A percentile compares a stretch with the other conserved stretches of the same genome.
These are phyloP conservation scores for Bombus consobrinus DNA, from an alignment of 1,140 invertebrate species.

Conservation along the genomic window DNA sequence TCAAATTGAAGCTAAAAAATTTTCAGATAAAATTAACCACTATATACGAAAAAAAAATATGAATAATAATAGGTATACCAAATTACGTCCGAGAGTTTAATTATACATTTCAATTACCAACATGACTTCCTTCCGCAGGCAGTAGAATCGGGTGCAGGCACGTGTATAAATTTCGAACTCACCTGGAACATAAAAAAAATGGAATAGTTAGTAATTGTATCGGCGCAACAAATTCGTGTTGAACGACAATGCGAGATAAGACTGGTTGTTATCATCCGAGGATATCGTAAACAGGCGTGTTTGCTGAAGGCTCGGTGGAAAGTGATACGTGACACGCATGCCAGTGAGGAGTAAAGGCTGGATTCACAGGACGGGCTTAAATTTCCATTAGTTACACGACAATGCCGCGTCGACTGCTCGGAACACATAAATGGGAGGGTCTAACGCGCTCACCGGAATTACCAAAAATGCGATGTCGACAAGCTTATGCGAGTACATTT, in stretches of 20 bases:
- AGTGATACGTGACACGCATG: slow-evolving; percentile 82
- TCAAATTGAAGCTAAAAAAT: too few relatives aligned
- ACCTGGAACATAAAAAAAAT: slow-evolving; percentile 71
- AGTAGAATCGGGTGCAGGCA: background rate
- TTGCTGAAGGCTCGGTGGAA: slow-evolving; percentile 76
- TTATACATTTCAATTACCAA: background rate
- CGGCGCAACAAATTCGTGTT: slow-evolving; percentile 28
- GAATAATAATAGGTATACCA: too few relatives aligned
- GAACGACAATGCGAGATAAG: slow-evolving; percentile 61
- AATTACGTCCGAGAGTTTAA: too few relatives aligned
- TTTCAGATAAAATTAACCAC: too few relatives aligned
- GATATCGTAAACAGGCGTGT: slow-evolving; percentile 81
- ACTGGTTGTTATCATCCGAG: slow-evolving; percentile 75
- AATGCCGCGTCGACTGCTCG: slow-evolving; percentile 74
- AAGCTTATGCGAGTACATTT: slow-evolving; percentile 17
- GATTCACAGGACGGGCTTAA: slow-evolving; percentile 77
- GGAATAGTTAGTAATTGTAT: slow-evolving; percentile 50
- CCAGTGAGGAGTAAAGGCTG: slow-evolving; percentile 72
- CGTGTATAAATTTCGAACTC: slow-evolving; percentile 44
- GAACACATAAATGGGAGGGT: slow-evolving; percentile 70
- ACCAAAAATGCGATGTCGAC: slow-evolving; percentile 51
- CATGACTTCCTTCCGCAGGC: too few relatives aligned
- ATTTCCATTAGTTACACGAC: slow-evolving; percentile 81
- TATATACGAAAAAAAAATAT: too few relatives aligned
- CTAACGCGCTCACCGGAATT: slow-evolving; percentile 50